phyloP scores from a whole-genome alignment of 1,140 invertebrate genomes.

The Ips nitidus region DNA sequence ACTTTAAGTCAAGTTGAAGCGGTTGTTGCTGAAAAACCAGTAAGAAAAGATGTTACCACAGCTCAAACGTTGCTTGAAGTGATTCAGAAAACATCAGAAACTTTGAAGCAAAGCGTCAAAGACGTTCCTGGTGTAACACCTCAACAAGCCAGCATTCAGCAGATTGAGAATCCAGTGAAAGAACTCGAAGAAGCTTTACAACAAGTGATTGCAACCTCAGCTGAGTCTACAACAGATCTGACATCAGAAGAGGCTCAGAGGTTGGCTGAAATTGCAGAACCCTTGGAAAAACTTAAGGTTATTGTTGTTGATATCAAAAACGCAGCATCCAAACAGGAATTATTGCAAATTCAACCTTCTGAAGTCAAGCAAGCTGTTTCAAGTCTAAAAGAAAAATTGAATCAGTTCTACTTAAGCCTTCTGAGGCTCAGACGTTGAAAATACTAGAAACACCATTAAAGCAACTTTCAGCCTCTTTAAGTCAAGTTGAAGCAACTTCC shows the following conservation, averaged over 20 bases:
- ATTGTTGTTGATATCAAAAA: conserved; percentile 29
- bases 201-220: conserved; percentile 4
- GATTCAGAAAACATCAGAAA: neutral
- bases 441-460: conserved; percentile 25
- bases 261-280: conserved; percentile 16
- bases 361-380: conserved; percentile 31
- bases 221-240: conserved; percentile 10
- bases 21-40: neutral
- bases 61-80: conserved; percentile 7
- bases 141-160: conserved; percentile 9
- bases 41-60: conserved; percentile 15
- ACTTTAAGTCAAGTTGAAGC: conserved; percentile 9
- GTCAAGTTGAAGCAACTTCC: conserved; percentile 9
- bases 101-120: conserved; percentile 26
- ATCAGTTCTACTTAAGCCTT: neutral
- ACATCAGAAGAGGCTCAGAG: conserved; percentile 12
- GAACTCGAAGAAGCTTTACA: conserved; percentile 1
- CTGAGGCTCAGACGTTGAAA: conserved; percentile 15
- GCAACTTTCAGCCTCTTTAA: conserved; percentile 20
- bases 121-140: conserved; percentile 14
- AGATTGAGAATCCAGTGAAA: conserved; percentile 18
- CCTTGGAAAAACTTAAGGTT: conserved; percentile 27
- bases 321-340: conserved; percentile 18
- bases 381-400: conserved; percentile 17
- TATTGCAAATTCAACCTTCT: conserved; percentile 11